Evolutionary conservation across 1,140 invertebrate species (phyloP).

Genomic region (Sesamia nonagrioides): DNA sequence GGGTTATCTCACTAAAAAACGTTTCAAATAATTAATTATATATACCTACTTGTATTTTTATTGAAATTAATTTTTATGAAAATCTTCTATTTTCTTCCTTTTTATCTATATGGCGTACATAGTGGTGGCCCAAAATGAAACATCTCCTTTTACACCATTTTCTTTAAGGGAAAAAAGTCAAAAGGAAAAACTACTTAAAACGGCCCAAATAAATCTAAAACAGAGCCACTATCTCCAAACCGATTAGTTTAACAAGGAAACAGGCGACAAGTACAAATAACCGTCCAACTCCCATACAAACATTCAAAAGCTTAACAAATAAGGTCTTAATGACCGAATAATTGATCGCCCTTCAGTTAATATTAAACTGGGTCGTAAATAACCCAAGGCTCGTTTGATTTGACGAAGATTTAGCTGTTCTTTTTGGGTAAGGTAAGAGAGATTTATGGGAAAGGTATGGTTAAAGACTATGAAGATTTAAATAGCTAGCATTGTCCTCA

Average conservation of each 20-base stretch:
- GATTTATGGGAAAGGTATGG: background rate
- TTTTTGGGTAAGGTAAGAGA: background rate
- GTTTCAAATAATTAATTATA: too few species aligned
- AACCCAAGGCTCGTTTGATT: slow-evolving; percentile 8
- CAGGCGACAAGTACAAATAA: slow-evolving; percentile 6
- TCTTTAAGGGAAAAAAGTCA: too few species aligned
- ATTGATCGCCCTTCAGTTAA: slow-evolving; percentile 20
- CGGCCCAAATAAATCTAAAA: background rate
- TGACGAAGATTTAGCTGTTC: slow-evolving; percentile 19
- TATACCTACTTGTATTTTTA: too few species aligned
- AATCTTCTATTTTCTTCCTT: too few species aligned
- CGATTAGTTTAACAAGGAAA: slow-evolving; percentile 4
- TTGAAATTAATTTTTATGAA: too few species aligned
- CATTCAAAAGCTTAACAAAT: slow-evolving; percentile 30
- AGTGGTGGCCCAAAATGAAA: too few species aligned
- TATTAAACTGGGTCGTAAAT: slow-evolving; percentile 24
- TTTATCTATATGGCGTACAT: too few species aligned
- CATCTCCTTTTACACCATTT: too few species aligned
- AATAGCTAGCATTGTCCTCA: background rate
- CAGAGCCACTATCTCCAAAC: background rate
- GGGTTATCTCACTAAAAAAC: too few species aligned
- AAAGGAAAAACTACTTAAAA: background rate
- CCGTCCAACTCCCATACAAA: background rate
- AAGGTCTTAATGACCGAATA: slow-evolving; percentile 17
- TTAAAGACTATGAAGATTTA: background rate